Percentiles rank a stretch among this genome's conserved stretches.
These are phyloP conservation scores for Eubasilissa splendida DNA, from an alignment of 2,888 invertebrate genomes.

Conservation along the genomic window DNA sequence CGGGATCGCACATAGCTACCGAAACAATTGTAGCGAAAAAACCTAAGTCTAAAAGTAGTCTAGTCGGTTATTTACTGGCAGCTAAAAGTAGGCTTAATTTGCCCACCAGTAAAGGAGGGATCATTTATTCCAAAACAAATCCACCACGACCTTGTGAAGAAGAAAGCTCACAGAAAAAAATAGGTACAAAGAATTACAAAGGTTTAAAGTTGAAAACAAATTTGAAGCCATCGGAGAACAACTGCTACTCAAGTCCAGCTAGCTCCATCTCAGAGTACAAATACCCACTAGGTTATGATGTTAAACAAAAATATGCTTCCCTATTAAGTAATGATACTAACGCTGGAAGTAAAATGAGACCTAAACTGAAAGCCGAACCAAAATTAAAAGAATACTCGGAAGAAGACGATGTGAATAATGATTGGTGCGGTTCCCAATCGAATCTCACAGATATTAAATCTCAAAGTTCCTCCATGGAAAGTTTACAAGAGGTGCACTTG, in stretches of 20 bases:
- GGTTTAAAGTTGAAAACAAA: conserved; percentile 51
- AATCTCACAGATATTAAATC: conserved; percentile 65
- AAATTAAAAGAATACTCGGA: conserved; percentile 76
- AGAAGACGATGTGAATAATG: conserved; percentile 67
- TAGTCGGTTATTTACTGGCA: conserved; percentile 77
- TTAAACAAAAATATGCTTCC: conserved; percentile 61
- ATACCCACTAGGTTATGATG: conserved; percentile 62
- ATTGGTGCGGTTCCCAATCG: conserved; percentile 62
- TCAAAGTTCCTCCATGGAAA: conserved; percentile 73
- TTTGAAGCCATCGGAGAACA: conserved; percentile 47
- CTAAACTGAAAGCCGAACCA: conserved; percentile 82
- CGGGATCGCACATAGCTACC: conserved; percentile 75
- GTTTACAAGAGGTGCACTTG: conserved; percentile 70
- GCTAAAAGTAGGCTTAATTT: conserved; percentile 77
- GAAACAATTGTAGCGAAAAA: conserved; percentile 90
- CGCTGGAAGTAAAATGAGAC: conserved; percentile 76
- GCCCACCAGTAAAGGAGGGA: conserved; percentile 67
- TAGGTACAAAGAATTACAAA: conserved; percentile 49
- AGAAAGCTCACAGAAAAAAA: conserved; percentile 53
- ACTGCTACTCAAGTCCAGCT: conserved; percentile 59
- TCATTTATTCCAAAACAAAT: conserved; percentile 71
- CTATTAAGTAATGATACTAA: conserved; percentile 52
- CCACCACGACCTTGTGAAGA: conserved; percentile 68
- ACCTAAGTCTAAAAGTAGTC: conserved; percentile 78
- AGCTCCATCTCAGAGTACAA: conserved; percentile 59